phyloP scores from a whole-genome alignment of 53 echinoderm and acorn worm genomes.

The Arbacia lixula region DNA sequence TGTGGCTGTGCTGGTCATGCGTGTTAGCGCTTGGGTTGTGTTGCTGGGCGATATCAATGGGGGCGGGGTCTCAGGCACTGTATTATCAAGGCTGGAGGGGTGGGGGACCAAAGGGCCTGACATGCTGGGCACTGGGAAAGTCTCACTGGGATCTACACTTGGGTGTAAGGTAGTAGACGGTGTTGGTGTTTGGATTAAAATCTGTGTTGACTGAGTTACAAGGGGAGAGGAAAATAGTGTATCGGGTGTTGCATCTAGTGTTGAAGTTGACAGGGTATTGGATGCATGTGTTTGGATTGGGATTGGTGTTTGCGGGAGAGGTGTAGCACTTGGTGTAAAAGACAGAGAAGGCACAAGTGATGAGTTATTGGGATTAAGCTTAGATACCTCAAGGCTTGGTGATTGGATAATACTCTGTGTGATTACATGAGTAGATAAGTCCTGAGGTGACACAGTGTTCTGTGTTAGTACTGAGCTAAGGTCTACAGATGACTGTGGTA shows the following conservation, averaged over 20 bases:
- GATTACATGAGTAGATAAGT: background rate
- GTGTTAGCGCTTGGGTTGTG: background rate
- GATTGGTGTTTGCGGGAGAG: background rate
- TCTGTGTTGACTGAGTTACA: background rate
- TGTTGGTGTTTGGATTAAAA: constrained; percentile 9
- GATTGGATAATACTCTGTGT: background rate
- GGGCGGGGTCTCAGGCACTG: no score
- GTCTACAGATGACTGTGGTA: no score
- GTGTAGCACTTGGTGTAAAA: background rate
- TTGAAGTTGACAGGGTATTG: constrained; percentile 8
- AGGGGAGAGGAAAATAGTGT: background rate
- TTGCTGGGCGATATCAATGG: no score
- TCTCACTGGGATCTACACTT: background rate
- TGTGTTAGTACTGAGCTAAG: background rate
- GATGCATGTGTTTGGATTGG: background rate
- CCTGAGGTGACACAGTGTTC: background rate
- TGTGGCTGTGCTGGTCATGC: no score
- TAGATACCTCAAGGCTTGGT: background rate
- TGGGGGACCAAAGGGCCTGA: no score
- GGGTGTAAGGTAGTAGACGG: background rate
- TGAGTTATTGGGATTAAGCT: background rate
- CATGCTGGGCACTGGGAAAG: background rate
- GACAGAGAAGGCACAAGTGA: background rate
- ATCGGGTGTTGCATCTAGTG: background rate
- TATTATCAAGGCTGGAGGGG: no score